phyloP scores from a whole-genome alignment of 37 sponge, comb jelly and placozoan species.

The Aphrocallistes beatrix region DNA sequence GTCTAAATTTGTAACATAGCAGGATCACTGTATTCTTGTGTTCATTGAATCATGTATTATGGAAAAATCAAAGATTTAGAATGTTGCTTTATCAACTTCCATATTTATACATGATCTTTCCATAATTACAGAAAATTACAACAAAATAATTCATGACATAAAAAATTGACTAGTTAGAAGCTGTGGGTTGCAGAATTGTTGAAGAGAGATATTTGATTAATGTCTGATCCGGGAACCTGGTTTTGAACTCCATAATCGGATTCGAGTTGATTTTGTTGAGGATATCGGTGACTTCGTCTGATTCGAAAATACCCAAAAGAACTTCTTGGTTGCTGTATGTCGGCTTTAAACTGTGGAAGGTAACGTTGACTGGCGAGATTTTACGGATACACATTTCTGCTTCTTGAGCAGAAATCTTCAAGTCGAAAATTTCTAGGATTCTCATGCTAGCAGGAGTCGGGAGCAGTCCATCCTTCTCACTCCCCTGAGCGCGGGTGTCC shows the following conservation, averaged over 20 bases:
- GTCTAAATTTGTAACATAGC: too few species aligned
- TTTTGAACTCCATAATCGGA: neutral
- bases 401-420: neutral
- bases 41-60: too few species aligned
- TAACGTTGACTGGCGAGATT: neutral
- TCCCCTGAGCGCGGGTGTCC: neutral
- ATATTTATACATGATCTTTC: slow-evolving; percentile 15
- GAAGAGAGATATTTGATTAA: slow-evolving; percentile 6
- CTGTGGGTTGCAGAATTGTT: slow-evolving; percentile 16
- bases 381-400: neutral
- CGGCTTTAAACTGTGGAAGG: neutral
- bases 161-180: slow-evolving; percentile 18
- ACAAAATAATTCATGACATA: slow-evolving; percentile 15
- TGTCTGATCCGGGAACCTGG: neutral
- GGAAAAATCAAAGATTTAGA: too few species aligned
- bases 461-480: neutral
- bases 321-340: neutral
- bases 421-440: neutral
- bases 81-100: neutral
- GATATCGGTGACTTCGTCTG: neutral
- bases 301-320: neutral
- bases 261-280: slow-evolving; percentile 11
- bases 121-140: slow-evolving; percentile 20
- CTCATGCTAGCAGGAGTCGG: neutral
- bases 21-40: too few species aligned